phyloP scores from a whole-genome alignment of 2,113 vertebrate species.

The Brienomyrus longianalis region DNA sequence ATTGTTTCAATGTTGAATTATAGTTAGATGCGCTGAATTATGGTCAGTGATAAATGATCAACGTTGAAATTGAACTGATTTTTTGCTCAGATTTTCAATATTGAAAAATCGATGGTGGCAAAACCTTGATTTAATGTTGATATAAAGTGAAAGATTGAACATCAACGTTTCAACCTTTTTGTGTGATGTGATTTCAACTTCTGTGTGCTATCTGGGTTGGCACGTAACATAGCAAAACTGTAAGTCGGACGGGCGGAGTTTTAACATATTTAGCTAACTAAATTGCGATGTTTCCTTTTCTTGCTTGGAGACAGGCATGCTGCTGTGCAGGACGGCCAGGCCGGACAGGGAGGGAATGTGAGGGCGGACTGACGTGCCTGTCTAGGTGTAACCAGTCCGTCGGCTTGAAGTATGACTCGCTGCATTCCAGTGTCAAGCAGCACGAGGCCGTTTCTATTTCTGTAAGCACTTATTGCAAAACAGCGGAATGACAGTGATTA shows the following conservation, averaged over 20 bases:
- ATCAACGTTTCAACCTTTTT: too few relatives aligned
- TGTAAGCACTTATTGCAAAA: not conserved
- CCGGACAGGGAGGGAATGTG: not conserved
- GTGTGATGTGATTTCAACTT: too few relatives aligned
- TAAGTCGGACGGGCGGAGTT: not conserved
- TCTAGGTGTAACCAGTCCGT: slow-evolving; percentile 6
- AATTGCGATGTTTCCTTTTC: not conserved
- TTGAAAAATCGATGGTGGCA: too few relatives aligned
- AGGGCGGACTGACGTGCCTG: not conserved
- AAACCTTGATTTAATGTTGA: too few relatives aligned
- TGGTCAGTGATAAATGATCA: too few relatives aligned
- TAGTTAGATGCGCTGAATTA: too few relatives aligned
- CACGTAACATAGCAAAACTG: not conserved
- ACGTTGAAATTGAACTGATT: too few relatives aligned
- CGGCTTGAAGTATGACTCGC: slow-evolving; percentile 16
- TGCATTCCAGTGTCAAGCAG: not conserved
- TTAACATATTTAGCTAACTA: not conserved
- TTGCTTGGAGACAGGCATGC: not conserved
- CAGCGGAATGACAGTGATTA: not conserved
- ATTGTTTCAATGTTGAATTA: too few relatives aligned
- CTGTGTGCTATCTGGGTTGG: not conserved
- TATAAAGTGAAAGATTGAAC: too few relatives aligned
- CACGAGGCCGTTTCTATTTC: not conserved
- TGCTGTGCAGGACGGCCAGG: slow-evolving; percentile 2
- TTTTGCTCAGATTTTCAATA: too few relatives aligned